phyloP scores from a whole-genome alignment of 2,888 invertebrate genomes.

The Limnephilus rhombicus region DNA sequence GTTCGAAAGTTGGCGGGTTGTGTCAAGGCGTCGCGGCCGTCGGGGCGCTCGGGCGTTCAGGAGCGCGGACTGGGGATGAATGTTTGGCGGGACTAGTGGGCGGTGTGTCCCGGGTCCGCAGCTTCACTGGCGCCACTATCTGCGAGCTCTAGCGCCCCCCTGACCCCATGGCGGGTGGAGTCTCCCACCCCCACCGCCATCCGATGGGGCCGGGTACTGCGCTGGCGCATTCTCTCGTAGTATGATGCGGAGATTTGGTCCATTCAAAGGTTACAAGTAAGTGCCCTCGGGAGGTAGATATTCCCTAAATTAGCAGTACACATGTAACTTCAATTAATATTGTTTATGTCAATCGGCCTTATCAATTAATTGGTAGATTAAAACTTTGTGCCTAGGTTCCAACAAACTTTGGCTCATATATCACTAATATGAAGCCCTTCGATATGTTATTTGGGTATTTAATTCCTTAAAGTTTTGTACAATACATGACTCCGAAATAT shows the following conservation, averaged over 20 bases:
- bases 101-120: slow-evolving; percentile 63
- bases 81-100: slow-evolving; percentile 44
- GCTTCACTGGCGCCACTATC: slow-evolving; percentile 60
- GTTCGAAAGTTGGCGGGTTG: not conserved
- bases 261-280: not conserved
- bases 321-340: not conserved
- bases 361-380: not conserved
- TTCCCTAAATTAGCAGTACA: not conserved
- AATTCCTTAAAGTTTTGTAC: no score
- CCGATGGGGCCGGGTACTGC: not conserved
- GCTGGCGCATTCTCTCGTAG: slow-evolving; percentile 1
- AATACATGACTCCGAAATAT: no score
- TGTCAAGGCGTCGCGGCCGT: not conserved
- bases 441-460: not conserved
- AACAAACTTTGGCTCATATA: not conserved
- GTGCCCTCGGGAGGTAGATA: not conserved
- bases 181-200: slow-evolving; percentile 65
- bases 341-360: not conserved
- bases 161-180: slow-evolving; percentile 64
- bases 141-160: slow-evolving; percentile 60
- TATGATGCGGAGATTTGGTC: not conserved
- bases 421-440: not conserved
- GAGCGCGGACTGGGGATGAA: not conserved
- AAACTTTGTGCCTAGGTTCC: not conserved
- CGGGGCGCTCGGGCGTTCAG: slow-evolving; percentile 41